Conservation (phyloP, 2,797 vertebrate species). For the Arnoldichthys spilopterus region DNA sequence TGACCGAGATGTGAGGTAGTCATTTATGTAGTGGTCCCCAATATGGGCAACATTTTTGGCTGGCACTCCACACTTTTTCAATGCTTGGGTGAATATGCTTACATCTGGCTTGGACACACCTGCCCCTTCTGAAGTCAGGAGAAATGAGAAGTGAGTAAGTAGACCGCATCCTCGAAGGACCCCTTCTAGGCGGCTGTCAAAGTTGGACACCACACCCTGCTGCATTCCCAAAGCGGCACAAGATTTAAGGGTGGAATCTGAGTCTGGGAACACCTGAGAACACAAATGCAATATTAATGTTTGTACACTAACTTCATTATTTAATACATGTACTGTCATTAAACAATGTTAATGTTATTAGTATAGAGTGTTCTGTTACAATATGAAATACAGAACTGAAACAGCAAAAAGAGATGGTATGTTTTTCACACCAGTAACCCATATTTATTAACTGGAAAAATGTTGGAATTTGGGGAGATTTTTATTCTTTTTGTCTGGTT, state of each 20-base stretch:
- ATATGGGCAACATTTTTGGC: constrained; percentile 79
- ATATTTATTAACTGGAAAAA: too few species aligned
- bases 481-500: too few species aligned
- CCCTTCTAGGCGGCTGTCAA: constrained; percentile 85
- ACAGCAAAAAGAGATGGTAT: too few species aligned
- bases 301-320: background rate
- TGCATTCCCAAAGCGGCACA: constrained; percentile 81
- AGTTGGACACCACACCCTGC: constrained; percentile 91
- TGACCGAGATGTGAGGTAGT: constrained; percentile 84
- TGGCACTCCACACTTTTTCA: constrained; percentile 72
- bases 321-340: background rate
- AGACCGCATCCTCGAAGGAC: constrained; percentile 81
- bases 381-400: too few species aligned
- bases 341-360: background rate
- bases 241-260: constrained; percentile 72
- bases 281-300: background rate
- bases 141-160: constrained; percentile 84
- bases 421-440: too few species aligned
- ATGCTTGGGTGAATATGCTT: constrained; percentile 83
- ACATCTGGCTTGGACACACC: constrained; percentile 85
- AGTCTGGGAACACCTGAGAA: constrained; percentile 81
- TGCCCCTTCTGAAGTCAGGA: constrained; percentile 86
- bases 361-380: background rate
- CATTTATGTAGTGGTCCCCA: constrained; percentile 85
- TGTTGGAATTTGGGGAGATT: too few species aligned